Conservation (phyloP, 2,797 vertebrate genomes). For the Arremon brunneinucha region DNA sequence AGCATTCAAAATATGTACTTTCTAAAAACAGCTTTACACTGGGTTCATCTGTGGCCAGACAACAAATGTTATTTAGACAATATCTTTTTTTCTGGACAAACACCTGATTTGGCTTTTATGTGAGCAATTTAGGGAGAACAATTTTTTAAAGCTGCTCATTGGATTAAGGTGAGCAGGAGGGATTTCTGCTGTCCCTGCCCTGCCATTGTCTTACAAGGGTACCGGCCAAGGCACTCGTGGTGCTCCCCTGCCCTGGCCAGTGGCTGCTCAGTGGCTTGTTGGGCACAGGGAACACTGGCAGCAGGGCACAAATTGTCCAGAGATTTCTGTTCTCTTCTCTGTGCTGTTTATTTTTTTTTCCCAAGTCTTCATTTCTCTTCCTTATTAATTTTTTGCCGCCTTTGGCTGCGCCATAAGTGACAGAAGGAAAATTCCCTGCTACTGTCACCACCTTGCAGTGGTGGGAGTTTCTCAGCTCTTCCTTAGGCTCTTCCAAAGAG, state of each 20-base stretch:
- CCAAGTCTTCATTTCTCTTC: not conserved
- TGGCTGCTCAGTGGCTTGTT: accelerated
- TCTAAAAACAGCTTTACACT: not conserved
- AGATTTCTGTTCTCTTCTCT: not conserved
- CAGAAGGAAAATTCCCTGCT: not conserved
- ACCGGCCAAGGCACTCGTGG: not conserved
- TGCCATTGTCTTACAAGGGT: not conserved
- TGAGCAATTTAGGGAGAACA: not conserved
- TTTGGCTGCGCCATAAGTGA: not conserved
- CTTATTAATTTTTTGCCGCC: not conserved
- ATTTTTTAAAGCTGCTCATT: not conserved
- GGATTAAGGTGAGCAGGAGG: not conserved
- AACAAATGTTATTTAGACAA: not conserved
- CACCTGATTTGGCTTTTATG: not conserved
- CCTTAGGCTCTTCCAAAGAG: not conserved
- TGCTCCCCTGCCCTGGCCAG: not conserved
- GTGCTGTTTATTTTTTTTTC: accelerated
- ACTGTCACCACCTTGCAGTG: not conserved
- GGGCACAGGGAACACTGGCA: not conserved
- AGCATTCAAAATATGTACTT: not conserved
- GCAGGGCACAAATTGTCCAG: not conserved
- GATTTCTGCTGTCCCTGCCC: not conserved
- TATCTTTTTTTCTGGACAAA: not conserved
- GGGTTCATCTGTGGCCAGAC: not conserved
- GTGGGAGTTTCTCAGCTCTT: not conserved